Evolutionary conservation across 2,888 invertebrate genomes (phyloP).

Genomic region (Lymantria monacha): DNA sequence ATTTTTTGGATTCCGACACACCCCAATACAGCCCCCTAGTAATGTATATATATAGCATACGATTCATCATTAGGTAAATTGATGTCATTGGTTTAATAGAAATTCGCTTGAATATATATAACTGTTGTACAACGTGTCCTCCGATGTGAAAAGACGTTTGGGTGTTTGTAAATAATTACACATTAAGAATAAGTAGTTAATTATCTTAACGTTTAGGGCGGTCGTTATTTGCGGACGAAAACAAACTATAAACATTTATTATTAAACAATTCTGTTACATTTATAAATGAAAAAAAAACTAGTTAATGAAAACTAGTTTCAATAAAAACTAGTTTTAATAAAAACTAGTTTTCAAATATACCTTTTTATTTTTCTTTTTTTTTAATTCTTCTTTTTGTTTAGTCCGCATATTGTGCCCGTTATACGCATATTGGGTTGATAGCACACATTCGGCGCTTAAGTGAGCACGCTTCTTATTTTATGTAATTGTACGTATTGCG

Average conservation of each 20-base stretch:
- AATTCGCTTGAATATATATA: conserved; percentile 34
- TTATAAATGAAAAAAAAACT: neutral
- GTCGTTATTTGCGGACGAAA: neutral
- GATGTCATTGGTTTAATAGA: conserved; percentile 32
- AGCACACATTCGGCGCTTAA: conserved; percentile 28
- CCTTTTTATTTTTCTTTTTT: too few relatives aligned
- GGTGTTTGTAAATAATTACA: conserved; percentile 54
- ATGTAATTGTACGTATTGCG: conserved; percentile 73
- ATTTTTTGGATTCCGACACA: conserved; percentile 49
- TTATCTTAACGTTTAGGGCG: conserved; percentile 25
- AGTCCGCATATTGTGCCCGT: too few relatives aligned
- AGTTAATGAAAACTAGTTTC: neutral
- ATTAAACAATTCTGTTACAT: neutral
- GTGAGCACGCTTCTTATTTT: conserved; percentile 58
- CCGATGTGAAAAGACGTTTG: conserved; percentile 38
- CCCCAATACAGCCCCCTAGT: conserved; percentile 24
- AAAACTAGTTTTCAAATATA: too few relatives aligned
- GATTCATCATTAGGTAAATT: conserved; percentile 30
- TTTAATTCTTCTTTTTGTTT: neutral
- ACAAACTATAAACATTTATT: neutral
- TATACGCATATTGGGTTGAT: neutral
- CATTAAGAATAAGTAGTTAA: conserved; percentile 40
- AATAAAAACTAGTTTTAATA: neutral
- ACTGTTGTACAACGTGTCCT: conserved; percentile 32
- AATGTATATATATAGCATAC: conserved; percentile 35